Evolutionary conservation across 2,888 invertebrate species (phyloP).

Genomic region (Lordiphosa fenestrarum): DNA sequence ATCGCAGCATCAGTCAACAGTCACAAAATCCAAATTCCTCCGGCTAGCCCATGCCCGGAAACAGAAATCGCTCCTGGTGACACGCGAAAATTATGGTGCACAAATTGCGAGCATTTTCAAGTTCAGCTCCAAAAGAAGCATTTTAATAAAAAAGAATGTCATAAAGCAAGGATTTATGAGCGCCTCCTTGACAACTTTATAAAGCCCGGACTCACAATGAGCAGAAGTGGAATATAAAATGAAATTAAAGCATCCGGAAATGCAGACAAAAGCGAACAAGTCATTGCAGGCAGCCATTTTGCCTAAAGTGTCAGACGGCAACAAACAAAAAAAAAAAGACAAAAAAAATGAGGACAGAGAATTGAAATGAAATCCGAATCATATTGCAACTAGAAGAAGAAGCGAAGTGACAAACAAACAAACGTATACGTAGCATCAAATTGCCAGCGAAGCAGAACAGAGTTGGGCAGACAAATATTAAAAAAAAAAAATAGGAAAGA

Average conservation of each 20-base stretch:
- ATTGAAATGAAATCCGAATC: constrained; percentile 48
- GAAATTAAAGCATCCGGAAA: constrained; percentile 68
- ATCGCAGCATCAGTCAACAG: constrained; percentile 16
- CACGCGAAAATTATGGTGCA: constrained; percentile 8
- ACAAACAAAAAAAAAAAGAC: constrained; percentile 7
- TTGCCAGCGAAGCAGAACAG: constrained; percentile 9
- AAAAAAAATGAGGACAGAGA: constrained; percentile 18
- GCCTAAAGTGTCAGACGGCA: constrained; percentile 55
- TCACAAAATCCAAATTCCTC: constrained; percentile 47
- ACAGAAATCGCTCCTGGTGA: constrained; percentile 54
- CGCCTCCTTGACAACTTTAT: constrained; percentile 34
- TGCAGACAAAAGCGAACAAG: constrained; percentile 67
- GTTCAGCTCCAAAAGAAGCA: constrained; percentile 17
- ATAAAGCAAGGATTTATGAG: constrained; percentile 32
- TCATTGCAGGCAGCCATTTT: constrained; percentile 57
- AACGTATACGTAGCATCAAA: constrained; percentile 16
- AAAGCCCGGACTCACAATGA: constrained; percentile 25
- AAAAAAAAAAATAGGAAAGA: constrained; percentile 14
- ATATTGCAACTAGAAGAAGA: constrained; percentile 18
- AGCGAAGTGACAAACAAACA: constrained; percentile 30
- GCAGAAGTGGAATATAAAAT: constrained; percentile 44
- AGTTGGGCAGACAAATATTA: constrained; percentile 17
- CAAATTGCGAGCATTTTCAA: constrained; percentile 18
- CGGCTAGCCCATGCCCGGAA: constrained; percentile 58
- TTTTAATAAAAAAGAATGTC: constrained; percentile 42